phyloP scores from a whole-genome alignment of 2,888 invertebrate genomes.

The Limnephilus lunatus region DNA sequence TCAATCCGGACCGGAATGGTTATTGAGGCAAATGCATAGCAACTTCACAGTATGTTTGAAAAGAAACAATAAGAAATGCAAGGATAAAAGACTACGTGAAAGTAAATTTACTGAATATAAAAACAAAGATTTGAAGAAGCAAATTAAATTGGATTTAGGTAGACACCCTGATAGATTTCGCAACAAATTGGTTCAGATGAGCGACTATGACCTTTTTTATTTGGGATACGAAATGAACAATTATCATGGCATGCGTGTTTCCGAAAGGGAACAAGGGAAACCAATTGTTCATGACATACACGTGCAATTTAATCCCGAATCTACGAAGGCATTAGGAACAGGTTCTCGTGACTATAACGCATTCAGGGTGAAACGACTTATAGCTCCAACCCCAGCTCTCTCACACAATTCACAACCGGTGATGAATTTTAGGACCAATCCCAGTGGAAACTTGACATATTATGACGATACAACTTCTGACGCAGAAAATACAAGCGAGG shows the following conservation, averaged over 20 bases:
- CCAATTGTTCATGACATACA: neutral
- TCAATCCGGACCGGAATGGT: neutral
- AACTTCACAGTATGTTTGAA: constrained; percentile 16
- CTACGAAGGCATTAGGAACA: neutral
- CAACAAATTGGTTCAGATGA: neutral
- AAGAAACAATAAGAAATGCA: neutral
- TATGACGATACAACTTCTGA: neutral
- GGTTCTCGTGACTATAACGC: neutral
- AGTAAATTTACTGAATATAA: neutral
- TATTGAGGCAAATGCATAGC: neutral
- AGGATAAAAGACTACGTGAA: neutral
- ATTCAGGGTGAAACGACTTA: neutral
- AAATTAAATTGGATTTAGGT: neutral
- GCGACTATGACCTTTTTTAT: neutral
- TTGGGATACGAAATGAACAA: neutral
- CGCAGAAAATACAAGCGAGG: neutral
- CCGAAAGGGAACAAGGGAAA: neutral
- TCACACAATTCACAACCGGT: neutral
- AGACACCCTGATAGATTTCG: neutral
- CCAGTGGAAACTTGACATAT: neutral
- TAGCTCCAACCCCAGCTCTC: neutral
- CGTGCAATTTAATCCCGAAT: neutral
- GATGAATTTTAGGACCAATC: neutral
- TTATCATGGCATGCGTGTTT: neutral
- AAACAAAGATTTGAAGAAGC: neutral